A percentile compares a stretch with the other conserved stretches of the same genome.
These are phyloP conservation scores for Baronia brevicornis DNA, from an alignment of 2,888 invertebrate species.

Conservation along the genomic window DNA sequence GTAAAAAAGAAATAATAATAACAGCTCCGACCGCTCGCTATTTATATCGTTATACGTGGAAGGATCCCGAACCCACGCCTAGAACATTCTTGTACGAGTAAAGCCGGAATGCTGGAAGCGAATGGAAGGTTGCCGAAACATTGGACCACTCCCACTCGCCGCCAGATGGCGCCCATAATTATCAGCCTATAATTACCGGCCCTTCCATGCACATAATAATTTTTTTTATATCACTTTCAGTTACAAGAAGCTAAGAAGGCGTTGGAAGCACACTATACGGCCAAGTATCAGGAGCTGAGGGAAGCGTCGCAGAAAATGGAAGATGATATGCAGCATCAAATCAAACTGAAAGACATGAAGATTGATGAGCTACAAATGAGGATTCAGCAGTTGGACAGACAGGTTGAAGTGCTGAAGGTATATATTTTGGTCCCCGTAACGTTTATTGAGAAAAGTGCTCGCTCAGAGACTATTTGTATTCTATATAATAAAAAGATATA, in stretches of 20 bases:
- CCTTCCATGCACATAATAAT: no score
- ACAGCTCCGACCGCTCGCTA: no score
- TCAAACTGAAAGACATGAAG: slow-evolving; percentile 62
- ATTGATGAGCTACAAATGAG: slow-evolving; percentile 57
- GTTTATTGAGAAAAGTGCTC: slow-evolving; percentile 10
- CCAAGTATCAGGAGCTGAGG: slow-evolving; percentile 74
- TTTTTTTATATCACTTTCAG: no score
- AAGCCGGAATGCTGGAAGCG: no score
- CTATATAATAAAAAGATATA: background rate
- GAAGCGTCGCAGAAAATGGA: slow-evolving; percentile 76
- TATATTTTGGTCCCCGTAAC: background rate
- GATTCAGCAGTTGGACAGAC: slow-evolving; percentile 49
- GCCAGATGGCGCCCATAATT: no score
- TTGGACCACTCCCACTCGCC: no score
- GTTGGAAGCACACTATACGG: slow-evolving; percentile 74
- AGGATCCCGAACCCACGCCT: no score
- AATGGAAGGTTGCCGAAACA: no score
- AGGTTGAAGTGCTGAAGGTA: slow-evolving; percentile 52
- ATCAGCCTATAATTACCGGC: no score
- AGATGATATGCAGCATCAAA: slow-evolving; percentile 72
- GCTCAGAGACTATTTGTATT: slow-evolving; percentile 5
- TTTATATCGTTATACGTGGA: no score
- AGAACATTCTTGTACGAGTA: no score
- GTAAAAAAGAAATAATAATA: no score
- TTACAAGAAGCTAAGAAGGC: slow-evolving; percentile 74